Conservation (phyloP, 1,140 invertebrate genomes). For the Drosophila insularis region DNA sequence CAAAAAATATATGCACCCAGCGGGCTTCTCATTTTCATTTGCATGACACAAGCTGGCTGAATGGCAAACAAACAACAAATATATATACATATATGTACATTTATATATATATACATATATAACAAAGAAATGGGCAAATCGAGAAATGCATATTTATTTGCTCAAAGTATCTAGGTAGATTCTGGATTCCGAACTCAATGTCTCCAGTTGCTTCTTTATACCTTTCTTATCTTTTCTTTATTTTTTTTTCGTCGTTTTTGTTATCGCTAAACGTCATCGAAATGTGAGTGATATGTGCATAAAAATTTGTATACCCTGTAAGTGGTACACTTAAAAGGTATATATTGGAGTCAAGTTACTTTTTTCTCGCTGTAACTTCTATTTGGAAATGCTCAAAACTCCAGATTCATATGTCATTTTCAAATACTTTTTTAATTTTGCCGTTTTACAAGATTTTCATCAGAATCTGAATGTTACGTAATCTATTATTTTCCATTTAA, state of each 20-base stretch:
- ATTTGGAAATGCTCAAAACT: neutral
- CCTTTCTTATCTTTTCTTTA: conserved; percentile 32
- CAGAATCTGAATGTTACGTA: too few relatives aligned
- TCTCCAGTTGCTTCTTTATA: neutral
- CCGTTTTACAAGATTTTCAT: too few relatives aligned
- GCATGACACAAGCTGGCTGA: conserved; percentile 49
- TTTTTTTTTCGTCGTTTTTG: conserved; percentile 1
- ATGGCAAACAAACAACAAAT: conserved; percentile 30
- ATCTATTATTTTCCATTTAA: too few relatives aligned
- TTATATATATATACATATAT: conserved; percentile 20
- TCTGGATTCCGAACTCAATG: conserved; percentile 35
- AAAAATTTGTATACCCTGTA: conserved; percentile 39
- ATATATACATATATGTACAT: conserved; percentile 10
- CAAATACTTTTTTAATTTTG: too few relatives aligned
- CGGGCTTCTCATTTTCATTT: conserved; percentile 58
- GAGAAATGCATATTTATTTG: conserved; percentile 78
- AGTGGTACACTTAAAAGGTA: neutral
- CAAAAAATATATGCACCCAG: conserved; percentile 5
- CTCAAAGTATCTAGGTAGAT: conserved; percentile 58
- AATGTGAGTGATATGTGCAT: conserved; percentile 70
- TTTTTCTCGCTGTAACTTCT: too few relatives aligned
- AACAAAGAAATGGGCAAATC: conserved; percentile 48
- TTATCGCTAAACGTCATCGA: conserved; percentile 69
- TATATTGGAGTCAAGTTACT: neutral
- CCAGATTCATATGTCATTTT: too few relatives aligned